These are phyloP conservation scores for Anolis carolinensis DNA, from an alignment of 2,113 vertebrate species.

Conservation along the genomic window DNA sequence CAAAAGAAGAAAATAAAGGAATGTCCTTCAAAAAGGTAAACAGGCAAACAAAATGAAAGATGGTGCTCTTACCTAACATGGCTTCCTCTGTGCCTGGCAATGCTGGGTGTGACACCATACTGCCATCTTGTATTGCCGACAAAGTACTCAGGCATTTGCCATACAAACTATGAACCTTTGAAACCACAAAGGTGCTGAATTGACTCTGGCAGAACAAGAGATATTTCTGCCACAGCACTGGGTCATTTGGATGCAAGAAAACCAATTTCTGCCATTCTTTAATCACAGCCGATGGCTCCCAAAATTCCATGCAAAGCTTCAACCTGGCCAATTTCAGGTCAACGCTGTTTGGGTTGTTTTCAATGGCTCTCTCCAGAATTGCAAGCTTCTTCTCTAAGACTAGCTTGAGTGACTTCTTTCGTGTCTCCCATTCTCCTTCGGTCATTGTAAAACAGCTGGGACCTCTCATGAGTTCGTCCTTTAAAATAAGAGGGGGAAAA, in stretches of 20 bases:
- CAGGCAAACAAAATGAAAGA: background rate
- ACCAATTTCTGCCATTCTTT: slow-evolving; percentile 97
- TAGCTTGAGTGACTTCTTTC: slow-evolving; percentile 75
- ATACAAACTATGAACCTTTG: slow-evolving; percentile 86
- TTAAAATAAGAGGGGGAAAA: slow-evolving; percentile 45
- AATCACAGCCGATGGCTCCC: slow-evolving; percentile 85
- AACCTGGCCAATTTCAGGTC: slow-evolving; percentile 89
- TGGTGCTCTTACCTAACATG: slow-evolving; percentile 84
- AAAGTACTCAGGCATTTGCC: slow-evolving; percentile 93
- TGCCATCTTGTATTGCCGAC: slow-evolving; percentile 88
- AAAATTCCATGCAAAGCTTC: slow-evolving; percentile 86
- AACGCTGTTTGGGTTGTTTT: slow-evolving; percentile 85
- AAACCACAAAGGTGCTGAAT: slow-evolving; percentile 90
- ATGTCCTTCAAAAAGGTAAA: background rate
- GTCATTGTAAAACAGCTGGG: slow-evolving; percentile 74
- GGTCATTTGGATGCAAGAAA: slow-evolving; percentile 94
- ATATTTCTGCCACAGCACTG: slow-evolving; percentile 88
- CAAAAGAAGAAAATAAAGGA: background rate
- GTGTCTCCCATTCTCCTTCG: slow-evolving; percentile 72
- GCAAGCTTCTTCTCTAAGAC: slow-evolving; percentile 92
- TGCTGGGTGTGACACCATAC: slow-evolving; percentile 89
- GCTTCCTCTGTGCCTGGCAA: slow-evolving; percentile 88
- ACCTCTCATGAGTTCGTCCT: slow-evolving; percentile 85
- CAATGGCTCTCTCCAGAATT: slow-evolving; percentile 88
- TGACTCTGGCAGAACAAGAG: slow-evolving; percentile 93